Evolutionary conservation across 2,113 vertebrate genomes (phyloP).

Genomic region (Scomber japonicus): DNA sequence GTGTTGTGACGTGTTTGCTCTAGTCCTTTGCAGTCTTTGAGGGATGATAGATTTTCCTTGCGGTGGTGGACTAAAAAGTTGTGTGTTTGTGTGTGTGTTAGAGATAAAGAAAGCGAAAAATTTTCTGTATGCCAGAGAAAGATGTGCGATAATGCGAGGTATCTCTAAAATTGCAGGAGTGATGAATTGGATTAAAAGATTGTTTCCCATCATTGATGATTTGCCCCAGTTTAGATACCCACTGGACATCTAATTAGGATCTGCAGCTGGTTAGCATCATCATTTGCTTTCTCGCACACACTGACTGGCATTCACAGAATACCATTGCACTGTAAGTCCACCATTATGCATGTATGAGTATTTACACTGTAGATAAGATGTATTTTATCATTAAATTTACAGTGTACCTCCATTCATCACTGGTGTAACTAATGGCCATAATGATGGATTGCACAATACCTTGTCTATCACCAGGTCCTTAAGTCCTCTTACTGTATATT

Average conservation of each 20-base stretch:
- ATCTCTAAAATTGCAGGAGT: constrained; percentile 37
- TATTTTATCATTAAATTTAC: constrained; percentile 49
- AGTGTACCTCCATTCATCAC: constrained; percentile 55
- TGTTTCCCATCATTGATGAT: constrained; percentile 60
- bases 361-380: constrained; percentile 28
- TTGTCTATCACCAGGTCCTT: constrained; percentile 64
- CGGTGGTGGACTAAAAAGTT: constrained; percentile 16
- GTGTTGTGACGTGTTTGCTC: constrained; percentile 45
- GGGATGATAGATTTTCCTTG: constrained; percentile 36
- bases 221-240: constrained; percentile 67
- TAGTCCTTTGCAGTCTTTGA: constrained; percentile 34
- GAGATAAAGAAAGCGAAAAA: neutral
- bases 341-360: constrained; percentile 34
- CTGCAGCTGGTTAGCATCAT: constrained; percentile 62
- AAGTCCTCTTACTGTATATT: constrained; percentile 57
- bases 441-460: constrained; percentile 69
- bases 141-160: constrained; percentile 19
- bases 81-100: constrained; percentile 24
- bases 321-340: neutral
- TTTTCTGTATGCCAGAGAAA: neutral
- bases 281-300: constrained; percentile 42
- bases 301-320: constrained; percentile 17
- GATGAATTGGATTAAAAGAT: constrained; percentile 61
- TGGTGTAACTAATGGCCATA: constrained; percentile 51
- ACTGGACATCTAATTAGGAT: constrained; percentile 71